Evolutionary conservation across 2,113 vertebrate species (phyloP).

Genomic region (Petaurus breviceps): DNA sequence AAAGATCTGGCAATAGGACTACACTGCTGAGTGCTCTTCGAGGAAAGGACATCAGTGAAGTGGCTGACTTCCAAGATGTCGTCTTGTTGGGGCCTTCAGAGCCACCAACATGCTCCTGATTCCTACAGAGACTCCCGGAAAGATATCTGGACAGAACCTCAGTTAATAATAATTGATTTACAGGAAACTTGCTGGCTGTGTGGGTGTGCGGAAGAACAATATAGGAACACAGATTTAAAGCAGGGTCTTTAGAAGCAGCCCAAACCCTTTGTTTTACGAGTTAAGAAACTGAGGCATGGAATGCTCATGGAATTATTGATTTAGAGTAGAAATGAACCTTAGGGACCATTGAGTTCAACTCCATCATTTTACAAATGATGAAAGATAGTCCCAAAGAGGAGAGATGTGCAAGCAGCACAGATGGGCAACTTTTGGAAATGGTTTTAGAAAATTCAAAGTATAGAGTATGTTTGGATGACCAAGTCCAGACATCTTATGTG

Average conservation of each 20-base stretch:
- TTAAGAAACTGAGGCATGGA: neutral
- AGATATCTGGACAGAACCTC: neutral
- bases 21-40: slow-evolving; percentile 28
- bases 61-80: neutral
- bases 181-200: neutral
- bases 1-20: neutral
- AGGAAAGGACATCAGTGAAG: slow-evolving; percentile 18
- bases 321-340: neutral
- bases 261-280: neutral
- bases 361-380: neutral
- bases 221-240: neutral
- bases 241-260: neutral
- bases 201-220: neutral
- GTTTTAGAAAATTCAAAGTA: neutral
- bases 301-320: neutral
- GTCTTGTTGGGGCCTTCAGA: neutral
- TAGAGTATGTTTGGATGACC: slow-evolving; percentile 2
- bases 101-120: neutral
- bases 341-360: neutral
- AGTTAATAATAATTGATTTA: slow-evolving; percentile 19
- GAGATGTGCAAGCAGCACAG: neutral
- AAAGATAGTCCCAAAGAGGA: neutral
- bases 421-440: neutral
- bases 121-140: neutral
- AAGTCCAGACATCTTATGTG: neutral